A percentile compares a stretch with the other conserved stretches of the same genome.
Evolutionary conservation across 2,113 vertebrate genomes (phyloP).

Genomic region (Parotia lawesii): DNA sequence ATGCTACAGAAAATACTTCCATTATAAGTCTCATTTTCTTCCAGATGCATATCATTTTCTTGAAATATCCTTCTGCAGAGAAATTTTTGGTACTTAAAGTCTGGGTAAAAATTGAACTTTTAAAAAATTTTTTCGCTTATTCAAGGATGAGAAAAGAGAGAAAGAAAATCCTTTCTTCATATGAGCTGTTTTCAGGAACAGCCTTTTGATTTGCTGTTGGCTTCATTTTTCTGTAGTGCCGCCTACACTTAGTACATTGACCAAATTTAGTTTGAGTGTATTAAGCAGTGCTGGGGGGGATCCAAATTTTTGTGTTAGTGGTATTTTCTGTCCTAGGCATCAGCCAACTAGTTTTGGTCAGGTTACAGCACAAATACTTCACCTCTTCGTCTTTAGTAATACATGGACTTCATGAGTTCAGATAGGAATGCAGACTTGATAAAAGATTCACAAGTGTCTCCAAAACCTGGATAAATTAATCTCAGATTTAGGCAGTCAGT

Average conservation of each 20-base stretch:
- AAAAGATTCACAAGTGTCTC: neutral
- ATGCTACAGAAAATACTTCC: slow-evolving; percentile 41
- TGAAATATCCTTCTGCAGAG: slow-evolving; percentile 5
- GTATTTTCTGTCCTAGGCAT: neutral
- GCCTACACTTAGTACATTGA: neutral
- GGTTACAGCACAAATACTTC: neutral
- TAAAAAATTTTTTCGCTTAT: neutral
- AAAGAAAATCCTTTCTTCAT: neutral
- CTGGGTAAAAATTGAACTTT: neutral
- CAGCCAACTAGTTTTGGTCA: neutral
- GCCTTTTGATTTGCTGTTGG: neutral
- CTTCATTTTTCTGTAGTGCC: neutral
- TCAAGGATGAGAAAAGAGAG: neutral
- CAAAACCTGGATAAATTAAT: neutral
- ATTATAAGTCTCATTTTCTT: slow-evolving; percentile 39
- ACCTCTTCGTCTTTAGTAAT: neutral
- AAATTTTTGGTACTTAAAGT: neutral
- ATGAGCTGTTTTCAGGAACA: neutral
- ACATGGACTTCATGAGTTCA: rapidly evolving
- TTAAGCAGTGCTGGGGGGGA: neutral
- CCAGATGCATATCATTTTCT: slow-evolving; percentile 25
- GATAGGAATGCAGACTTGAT: neutral
- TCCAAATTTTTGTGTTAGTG: neutral
- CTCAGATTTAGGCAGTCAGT: neutral
- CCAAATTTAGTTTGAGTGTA: neutral